phyloP scores from a whole-genome alignment of 2,113 vertebrate genomes.

The Coregonus clupeaformis region DNA sequence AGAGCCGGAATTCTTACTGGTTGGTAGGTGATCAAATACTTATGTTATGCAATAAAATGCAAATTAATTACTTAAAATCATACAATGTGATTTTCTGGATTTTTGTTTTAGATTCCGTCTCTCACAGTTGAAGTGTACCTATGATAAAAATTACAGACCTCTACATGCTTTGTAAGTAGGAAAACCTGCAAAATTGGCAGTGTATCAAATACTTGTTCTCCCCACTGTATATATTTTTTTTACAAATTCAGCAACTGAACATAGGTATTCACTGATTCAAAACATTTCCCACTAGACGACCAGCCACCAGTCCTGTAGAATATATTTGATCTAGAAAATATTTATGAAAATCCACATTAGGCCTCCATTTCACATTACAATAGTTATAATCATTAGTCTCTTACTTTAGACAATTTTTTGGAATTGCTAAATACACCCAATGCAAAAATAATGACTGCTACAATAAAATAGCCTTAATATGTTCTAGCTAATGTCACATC shows the following conservation, averaged over 20 bases:
- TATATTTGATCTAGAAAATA: conserved; percentile 76
- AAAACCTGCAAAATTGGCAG: no score
- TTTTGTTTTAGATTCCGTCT: no score
- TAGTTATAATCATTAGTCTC: background rate
- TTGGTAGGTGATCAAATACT: no score
- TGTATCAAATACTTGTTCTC: no score
- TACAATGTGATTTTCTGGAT: no score
- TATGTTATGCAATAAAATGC: no score
- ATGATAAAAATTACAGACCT: no score
- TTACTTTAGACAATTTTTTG: background rate
- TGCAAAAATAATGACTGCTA: background rate
- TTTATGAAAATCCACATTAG: background rate
- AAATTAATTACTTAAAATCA: no score
- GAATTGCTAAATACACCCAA: background rate
- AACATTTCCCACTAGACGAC: conserved; percentile 83
- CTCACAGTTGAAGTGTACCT: no score
- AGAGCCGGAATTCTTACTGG: no score
- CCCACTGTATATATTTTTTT: no score
- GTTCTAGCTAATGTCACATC: background rate
- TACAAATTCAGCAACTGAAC: background rate
- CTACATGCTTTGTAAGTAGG: no score
- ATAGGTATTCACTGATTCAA: background rate
- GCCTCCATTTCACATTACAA: background rate
- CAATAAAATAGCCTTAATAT: background rate
- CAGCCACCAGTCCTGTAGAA: conserved; percentile 95